Base-by-base conservation (phyloP, 2,797 vertebrate genomes). In the Margarornis squamiger region DNA sequence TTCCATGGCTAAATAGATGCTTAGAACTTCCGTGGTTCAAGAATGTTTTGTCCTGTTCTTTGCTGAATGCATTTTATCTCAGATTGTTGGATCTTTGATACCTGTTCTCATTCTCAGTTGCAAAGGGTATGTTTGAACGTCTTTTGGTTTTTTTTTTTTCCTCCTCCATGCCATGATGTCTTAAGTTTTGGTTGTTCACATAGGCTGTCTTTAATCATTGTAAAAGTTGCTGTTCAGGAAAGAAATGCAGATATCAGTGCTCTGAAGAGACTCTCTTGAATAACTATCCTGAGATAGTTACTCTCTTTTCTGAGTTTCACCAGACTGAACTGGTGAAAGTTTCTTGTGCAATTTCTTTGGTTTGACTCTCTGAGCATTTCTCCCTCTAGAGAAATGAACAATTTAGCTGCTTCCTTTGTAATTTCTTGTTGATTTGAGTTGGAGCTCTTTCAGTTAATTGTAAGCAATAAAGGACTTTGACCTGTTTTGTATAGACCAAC, bases 331-430 rank as follows among this genome's bases (percentile, higher is more conserved):
- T 73, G 36, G 52, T 54, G 52, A 39, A 54, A 75, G 29, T 84
- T 90, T n/a, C 29, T 70, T 66, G 66, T 75, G 48, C 52, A 72
- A 5, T 81, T 86, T 65, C 55, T 70, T 92, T 76, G 29, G 27
- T 88, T 94, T 90, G 59, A 55, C 24, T 59, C 58, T 52, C 32
- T 30, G 32, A 92, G 36, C 4, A 2, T 83, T 94, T 88, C 46
- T 88, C 10, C 10, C 62, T 76, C 55, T 43, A 52, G 80, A n/a
- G 73, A 90, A 68, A 79, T 41, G 10, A 79, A 58, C 36, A 58
- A 14, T 72, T 93, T 66, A 81, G 21, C 59, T 88, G n/a, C 54
- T 88, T 90, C 63, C 83, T 76, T 86, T 88, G 62, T 73, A 94
- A 84, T 8, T 63, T 80, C 41, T 39, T 83, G 49, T 88, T 94